Evolutionary conservation across 1,140 invertebrate genomes (phyloP), one percentile per base, ranked within the genome.

Genomic region (Drosophila guanche): DNA sequence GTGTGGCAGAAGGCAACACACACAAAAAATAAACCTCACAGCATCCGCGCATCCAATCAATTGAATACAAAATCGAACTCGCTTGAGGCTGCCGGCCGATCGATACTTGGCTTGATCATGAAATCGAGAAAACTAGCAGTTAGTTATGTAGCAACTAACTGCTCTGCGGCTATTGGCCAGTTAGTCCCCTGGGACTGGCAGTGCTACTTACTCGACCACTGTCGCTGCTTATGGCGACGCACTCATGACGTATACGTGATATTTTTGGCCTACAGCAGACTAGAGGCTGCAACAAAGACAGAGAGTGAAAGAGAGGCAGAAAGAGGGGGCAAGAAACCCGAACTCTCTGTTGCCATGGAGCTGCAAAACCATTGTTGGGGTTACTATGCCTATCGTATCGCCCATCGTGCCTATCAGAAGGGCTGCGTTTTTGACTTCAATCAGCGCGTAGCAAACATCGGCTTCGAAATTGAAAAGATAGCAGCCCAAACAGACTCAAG

Each of bases 341-440:
- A 50, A 72, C 42, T 72, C 68, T 43, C 68, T 61, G 67, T 72
- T 72, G 67, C 69, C 46, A 68, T 42, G 65, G 50, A 29, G 63
- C 33, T 51, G 41, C 29, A 10, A 3, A 33, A 33, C 29, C 8
- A 23, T 48, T 63, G 43, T 61, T 61, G 29, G 42, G 50, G 63
- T 68, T 67, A 68, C 62, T 47, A 63, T 68, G 62, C 62, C 67
- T 68, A 67, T n/a, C n/a, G n/a, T n/a, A n/a, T n/a, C n/a, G n/a
- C n/a, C n/a, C n/a, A n/a, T n/a, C n/a, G n/a, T n/a, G n/a, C n/a
- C n/a, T n/a, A n/a, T n/a, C n/a, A n/a, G n/a, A n/a, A n/a, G n/a
- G n/a, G n/a, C n/a, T n/a, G n/a, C n/a, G 16, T 20, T 20, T 20
- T 20, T 20, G 16, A 1, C 1, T 20, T 20, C 16, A 1, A 20